Percentiles rank a stretch among this genome's conserved stretches.
Conservation (phyloP, 1,140 invertebrate species). For the Tetragonula clypearis region DNA sequence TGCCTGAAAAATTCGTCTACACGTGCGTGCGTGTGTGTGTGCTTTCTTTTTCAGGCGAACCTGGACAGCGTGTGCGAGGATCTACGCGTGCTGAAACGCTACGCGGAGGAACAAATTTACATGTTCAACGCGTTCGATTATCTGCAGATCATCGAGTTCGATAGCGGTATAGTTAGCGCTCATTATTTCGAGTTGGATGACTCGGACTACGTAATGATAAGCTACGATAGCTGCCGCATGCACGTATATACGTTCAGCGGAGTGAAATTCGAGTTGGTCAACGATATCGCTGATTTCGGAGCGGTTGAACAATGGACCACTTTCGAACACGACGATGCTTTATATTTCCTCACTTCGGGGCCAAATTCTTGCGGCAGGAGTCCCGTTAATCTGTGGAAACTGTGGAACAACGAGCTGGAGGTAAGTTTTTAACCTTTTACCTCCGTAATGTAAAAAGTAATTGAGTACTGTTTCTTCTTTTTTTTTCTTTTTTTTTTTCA, state of each 20-base stretch:
- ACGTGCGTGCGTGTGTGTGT: no score
- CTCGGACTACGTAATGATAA: conserved; percentile 76
- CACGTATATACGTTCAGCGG: conserved; percentile 61
- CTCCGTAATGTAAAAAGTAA: not conserved
- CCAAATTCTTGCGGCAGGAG: conserved; percentile 52
- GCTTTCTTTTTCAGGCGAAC: conserved; percentile 44
- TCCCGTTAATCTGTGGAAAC: conserved; percentile 77
- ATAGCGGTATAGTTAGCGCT: conserved; percentile 68
- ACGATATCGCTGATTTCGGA: conserved; percentile 65
- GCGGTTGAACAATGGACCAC: conserved; percentile 71
- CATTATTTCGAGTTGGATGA: conserved; percentile 71
- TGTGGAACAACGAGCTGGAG: conserved; percentile 68
- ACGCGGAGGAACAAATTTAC: conserved; percentile 75
- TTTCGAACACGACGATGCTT: conserved; percentile 56
- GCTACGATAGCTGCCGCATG: conserved; percentile 68
- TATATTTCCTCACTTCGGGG: conserved; percentile 75
- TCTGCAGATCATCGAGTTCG: conserved; percentile 71
- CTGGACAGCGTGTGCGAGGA: conserved; percentile 71
- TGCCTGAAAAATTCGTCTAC: not conserved
- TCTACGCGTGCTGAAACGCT: conserved; percentile 62
- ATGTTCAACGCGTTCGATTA: conserved; percentile 80
- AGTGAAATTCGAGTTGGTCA: conserved; percentile 54
- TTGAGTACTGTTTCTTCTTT: not conserved
- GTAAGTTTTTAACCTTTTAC: conserved; percentile 41
- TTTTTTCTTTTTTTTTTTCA: not conserved